phyloP scores from a whole-genome alignment of 2,797 vertebrate species.

The Dicrostonyx torquatus region DNA sequence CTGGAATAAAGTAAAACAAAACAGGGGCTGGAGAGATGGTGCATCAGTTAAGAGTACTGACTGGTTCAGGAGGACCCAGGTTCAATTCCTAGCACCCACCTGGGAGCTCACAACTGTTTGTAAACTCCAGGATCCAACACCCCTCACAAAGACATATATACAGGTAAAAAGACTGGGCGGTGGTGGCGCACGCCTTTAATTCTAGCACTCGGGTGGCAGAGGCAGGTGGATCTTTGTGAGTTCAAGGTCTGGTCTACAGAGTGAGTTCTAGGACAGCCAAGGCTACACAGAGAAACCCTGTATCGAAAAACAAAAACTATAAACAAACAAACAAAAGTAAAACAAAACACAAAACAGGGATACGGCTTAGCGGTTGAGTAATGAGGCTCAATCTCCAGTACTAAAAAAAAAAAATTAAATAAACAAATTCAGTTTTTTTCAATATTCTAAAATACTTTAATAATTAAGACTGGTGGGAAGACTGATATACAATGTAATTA shows the following conservation, averaged over 20 bases:
- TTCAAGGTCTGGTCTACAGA: no score
- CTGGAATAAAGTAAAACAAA: slow-evolving; percentile 18
- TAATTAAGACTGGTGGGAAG: slow-evolving; percentile 94
- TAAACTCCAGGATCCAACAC: neutral
- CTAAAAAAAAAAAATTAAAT: neutral
- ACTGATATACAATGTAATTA: slow-evolving; percentile 94
- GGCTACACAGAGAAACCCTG: no score
- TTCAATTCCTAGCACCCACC: neutral
- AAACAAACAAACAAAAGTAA: neutral
- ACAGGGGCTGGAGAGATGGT: neutral
- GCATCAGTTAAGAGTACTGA: neutral
- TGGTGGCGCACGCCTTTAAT: no score
- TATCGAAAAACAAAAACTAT: no score
- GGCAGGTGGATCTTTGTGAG: no score
- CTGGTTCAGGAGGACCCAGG: neutral
- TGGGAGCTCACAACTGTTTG: neutral
- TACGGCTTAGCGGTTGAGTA: neutral
- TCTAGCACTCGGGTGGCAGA: no score
- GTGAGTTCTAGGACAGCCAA: no score
- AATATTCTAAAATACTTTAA: slow-evolving; percentile 93
- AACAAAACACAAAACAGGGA: neutral
- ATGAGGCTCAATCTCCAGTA: neutral
- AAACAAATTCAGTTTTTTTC: slow-evolving; percentile 46
- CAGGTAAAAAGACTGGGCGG: neutral
- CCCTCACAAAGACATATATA: neutral